Percentiles rank a stretch among this genome's conserved stretches.
These are phyloP conservation scores for Dynastes hyllus DNA, from an alignment of 2,888 invertebrate genomes.

Conservation along the genomic window DNA sequence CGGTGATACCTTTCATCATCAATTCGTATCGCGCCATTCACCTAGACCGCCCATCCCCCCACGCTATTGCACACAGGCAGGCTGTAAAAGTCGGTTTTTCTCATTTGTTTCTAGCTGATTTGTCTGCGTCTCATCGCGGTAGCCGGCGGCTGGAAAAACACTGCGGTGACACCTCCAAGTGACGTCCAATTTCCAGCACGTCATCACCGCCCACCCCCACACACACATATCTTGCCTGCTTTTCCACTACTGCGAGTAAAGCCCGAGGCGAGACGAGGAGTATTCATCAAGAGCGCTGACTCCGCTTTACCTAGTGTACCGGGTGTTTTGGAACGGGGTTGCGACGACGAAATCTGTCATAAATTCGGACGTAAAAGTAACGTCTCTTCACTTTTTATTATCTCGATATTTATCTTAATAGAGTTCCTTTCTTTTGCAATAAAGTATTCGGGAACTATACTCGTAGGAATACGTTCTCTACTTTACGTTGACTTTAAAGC, in stretches of 20 bases:
- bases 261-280: slow-evolving; percentile 56
- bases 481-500: not conserved
- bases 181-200: slow-evolving; percentile 72
- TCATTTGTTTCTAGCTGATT: slow-evolving; percentile 70
- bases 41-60: slow-evolving; percentile 14
- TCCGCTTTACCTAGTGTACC: slow-evolving; percentile 41
- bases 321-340: slow-evolving; percentile 29
- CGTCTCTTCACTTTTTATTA: slow-evolving; percentile 36
- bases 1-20: slow-evolving; percentile 41
- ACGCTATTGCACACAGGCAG: slow-evolving; percentile 11
- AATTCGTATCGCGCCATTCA: slow-evolving; percentile 27
- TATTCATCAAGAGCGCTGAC: slow-evolving; percentile 37
- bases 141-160: slow-evolving; percentile 69
- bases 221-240: slow-evolving; percentile 50
- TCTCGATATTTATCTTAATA: slow-evolving; percentile 29
- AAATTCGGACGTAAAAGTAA: slow-evolving; percentile 34
- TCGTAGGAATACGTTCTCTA: not conserved
- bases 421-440: slow-evolving; percentile 17
- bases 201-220: slow-evolving; percentile 64
- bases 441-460: not conserved
- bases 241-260: slow-evolving; percentile 60
- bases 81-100: slow-evolving; percentile 52
- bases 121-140: slow-evolving; percentile 67
- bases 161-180: slow-evolving; percentile 72
- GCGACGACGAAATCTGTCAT: slow-evolving; percentile 13